phyloP scores from a whole-genome alignment of 2,888 invertebrate species.

The Caenorhabditis angaria region DNA sequence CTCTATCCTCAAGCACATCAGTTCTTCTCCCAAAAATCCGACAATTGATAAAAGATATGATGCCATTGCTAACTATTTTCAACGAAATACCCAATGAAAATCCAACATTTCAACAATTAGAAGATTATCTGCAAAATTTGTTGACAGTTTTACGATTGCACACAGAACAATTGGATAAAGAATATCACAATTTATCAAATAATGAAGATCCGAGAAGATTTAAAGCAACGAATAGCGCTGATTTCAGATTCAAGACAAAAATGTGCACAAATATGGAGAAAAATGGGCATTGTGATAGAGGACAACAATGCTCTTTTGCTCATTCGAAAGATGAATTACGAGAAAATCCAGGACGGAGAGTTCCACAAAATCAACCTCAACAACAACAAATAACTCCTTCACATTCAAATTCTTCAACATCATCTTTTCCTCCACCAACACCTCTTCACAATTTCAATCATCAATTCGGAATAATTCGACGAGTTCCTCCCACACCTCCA shows the following conservation, averaged over 20 bases:
- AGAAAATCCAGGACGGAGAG: background rate
- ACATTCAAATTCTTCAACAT: background rate
- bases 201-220: background rate
- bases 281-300: constrained; percentile 3
- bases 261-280: constrained; percentile 41
- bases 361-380: constrained; percentile 1
- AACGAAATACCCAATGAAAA: background rate
- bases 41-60: constrained; percentile 17
- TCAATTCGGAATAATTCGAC: constrained; percentile 4
- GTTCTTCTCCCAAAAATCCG: constrained; percentile 9
- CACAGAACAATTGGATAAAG: background rate
- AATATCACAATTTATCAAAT: background rate
- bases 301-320: constrained; percentile 6
- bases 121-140: background rate
- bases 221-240: background rate
- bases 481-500: background rate
- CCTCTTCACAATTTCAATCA: constrained; percentile 5
- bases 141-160: background rate
- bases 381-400: constrained; percentile 9
- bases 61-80: constrained; percentile 36
- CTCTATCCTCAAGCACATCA: background rate
- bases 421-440: constrained; percentile 5
- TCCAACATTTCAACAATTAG: background rate
- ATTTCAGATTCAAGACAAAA: constrained; percentile 53
- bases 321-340: constrained; percentile 9